Evolutionary conservation across 2,113 vertebrate species (phyloP), one percentile per base, ranked within the genome.

Genomic region (Ctenodactylus gundi): DNA sequence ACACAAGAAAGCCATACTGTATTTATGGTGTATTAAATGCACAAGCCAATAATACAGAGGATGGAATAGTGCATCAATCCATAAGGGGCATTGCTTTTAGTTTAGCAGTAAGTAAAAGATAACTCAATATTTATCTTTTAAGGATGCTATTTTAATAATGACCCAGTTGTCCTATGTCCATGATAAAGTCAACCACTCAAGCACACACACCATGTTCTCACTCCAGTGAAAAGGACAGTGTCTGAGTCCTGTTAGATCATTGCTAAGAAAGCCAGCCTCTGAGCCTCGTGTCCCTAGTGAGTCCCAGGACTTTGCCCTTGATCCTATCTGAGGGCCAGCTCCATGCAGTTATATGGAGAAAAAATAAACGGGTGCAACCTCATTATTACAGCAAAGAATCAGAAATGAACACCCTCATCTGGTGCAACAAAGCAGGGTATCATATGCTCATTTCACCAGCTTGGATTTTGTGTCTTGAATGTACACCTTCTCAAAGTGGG

Each of bases 121-220:
- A 97, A 92, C 49, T 97, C 91, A 94, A 72, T 92, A 93, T 95
- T 97, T 68, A 49, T 95, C 62, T 97, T 97, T 39, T 96, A 73
- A 78, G 70, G 93, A 96, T 27, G 80, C 39, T 57, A 13, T 94
- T 96, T 92, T 88, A 89, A 96, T 94, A 95, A 96, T 91, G 78
- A 94, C 15, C 27, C 76, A 84, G 44, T 94, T 96, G 94, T 84
- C 53, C 70, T 94, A 89, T 96, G 67, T 88, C 77, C 95, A 76
- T 81, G 96, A 83, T 76, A 94, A 90, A 90, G 85, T 84, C 84
- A 96, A 18, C 60, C 80, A 94, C 25, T 93, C 93, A 88, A 77
- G 82, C 60, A 94, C 67, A 76, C 64, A 60, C 36, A 3, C 44
- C 21, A 46, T 58, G 10, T 83, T 91, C 58, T 67, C 88, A 21